Evolutionary conservation across 92 coral and sea anemone genomes (phyloP).

Genomic region (Epizoanthus rinbou): DNA sequence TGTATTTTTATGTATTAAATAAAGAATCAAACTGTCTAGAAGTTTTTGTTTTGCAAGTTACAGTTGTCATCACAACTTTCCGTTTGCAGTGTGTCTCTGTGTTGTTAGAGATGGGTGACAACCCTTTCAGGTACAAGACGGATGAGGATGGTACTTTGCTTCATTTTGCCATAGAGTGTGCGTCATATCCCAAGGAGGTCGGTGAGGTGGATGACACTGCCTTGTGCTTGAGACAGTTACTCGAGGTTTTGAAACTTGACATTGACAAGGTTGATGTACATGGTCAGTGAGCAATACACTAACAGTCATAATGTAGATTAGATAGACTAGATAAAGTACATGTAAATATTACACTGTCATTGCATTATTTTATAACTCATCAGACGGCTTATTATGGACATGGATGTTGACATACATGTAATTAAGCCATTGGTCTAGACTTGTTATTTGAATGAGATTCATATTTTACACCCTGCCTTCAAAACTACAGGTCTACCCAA

Average conservation of each 20-base stretch:
- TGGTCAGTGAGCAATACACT: constrained; percentile 45
- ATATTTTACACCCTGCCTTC: too few relatives aligned
- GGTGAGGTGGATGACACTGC: constrained; percentile 55
- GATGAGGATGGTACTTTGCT: constrained; percentile 79
- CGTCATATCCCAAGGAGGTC: constrained; percentile 52
- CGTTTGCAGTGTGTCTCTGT: constrained; percentile 70
- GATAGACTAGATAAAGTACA: too few relatives aligned
- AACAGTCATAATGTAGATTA: too few relatives aligned
- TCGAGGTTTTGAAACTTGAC: constrained; percentile 52
- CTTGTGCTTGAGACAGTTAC: constrained; percentile 64
- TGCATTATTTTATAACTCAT: too few relatives aligned
- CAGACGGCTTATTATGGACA: too few relatives aligned
- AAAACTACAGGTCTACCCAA: too few relatives aligned
- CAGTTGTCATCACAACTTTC: not conserved
- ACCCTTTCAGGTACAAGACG: constrained; percentile 53
- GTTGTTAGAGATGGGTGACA: constrained; percentile 74
- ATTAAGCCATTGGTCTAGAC: too few relatives aligned
- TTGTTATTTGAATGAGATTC: too few relatives aligned
- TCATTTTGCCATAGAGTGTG: constrained; percentile 88
- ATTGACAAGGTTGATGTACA: constrained; percentile 66
- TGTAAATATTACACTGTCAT: too few relatives aligned
- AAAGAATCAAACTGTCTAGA: too few relatives aligned
- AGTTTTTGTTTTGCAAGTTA: not conserved
- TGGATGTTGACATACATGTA: too few relatives aligned
- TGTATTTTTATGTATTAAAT: too few relatives aligned